A percentile compares a stretch with the other conserved stretches of the same genome.
phyloP scores from a whole-genome alignment of 2,888 invertebrate genomes.

The Caenorhabditis sp. region DNA sequence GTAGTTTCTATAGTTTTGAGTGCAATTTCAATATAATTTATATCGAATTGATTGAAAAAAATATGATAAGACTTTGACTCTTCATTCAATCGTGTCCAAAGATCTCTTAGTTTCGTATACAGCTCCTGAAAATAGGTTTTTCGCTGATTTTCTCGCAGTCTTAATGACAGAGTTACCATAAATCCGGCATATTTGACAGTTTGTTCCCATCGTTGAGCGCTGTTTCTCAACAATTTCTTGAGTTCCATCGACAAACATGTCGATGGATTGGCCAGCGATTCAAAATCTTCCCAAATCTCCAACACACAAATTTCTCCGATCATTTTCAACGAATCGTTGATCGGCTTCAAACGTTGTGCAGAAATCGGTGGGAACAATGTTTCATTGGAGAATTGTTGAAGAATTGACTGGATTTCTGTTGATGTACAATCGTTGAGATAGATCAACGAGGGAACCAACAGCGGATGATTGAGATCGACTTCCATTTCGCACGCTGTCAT shows the following conservation, averaged over 20 bases:
- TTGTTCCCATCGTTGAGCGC: slow-evolving; percentile 22
- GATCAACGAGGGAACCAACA: slow-evolving; percentile 19
- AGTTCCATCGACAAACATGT: slow-evolving; percentile 25
- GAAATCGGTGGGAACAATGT: slow-evolving; percentile 37
- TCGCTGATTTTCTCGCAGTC: background rate
- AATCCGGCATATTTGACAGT: slow-evolving; percentile 15
- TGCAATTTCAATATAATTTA: slow-evolving; percentile 30
- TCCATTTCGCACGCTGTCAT: slow-evolving; percentile 37
- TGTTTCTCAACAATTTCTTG: slow-evolving; percentile 25
- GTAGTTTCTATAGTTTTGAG: background rate
- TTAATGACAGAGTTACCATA: background rate
- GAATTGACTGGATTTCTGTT: slow-evolving; percentile 16
- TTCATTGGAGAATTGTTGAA: slow-evolving; percentile 14
- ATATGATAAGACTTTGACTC: slow-evolving; percentile 32
- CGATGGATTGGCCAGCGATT: slow-evolving; percentile 17
- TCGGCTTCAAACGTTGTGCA: slow-evolving; percentile 26
- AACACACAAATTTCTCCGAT: slow-evolving; percentile 45
- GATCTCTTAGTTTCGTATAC: slow-evolving; percentile 11
- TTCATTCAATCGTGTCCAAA: slow-evolving; percentile 19
- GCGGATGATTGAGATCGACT: slow-evolving; percentile 25
- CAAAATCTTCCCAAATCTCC: slow-evolving; percentile 41
- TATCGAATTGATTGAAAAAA: slow-evolving; percentile 48
- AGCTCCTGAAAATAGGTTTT: slow-evolving; percentile 8
- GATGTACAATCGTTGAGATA: slow-evolving; percentile 33
- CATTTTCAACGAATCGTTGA: slow-evolving; percentile 39